Percentiles rank a stretch among this genome's conserved stretches.
phyloP scores from a whole-genome alignment of 1,140 invertebrate species.

The Drosophila lowei region DNA sequence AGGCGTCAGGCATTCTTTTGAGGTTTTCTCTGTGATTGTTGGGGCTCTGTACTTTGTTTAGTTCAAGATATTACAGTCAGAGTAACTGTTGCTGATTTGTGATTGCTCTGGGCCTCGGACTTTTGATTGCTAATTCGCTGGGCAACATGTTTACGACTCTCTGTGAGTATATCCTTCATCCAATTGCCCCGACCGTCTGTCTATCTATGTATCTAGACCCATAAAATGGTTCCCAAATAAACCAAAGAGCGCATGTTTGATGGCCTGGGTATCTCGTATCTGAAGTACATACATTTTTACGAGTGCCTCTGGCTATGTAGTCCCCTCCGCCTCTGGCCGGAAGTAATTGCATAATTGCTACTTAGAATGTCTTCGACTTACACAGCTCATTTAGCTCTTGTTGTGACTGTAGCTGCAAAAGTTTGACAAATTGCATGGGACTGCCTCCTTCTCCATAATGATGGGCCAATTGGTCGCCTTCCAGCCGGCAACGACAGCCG shows the following conservation, averaged over 20 bases:
- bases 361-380: slow-evolving; percentile 40
- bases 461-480: slow-evolving; percentile 35
- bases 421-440: slow-evolving; percentile 46
- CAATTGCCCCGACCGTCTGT: neutral
- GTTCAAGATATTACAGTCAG: too few relatives aligned
- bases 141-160: slow-evolving; percentile 10
- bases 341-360: slow-evolving; percentile 45
- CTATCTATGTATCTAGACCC: slow-evolving; percentile 5
- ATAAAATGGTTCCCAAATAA: slow-evolving; percentile 16
- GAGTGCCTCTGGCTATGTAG: slow-evolving; percentile 1
- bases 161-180: too few relatives aligned
- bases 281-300: slow-evolving; percentile 21
- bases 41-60: too few relatives aligned
- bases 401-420: slow-evolving; percentile 30
- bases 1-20: too few relatives aligned
- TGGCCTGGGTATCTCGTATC: slow-evolving; percentile 2
- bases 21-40: too few relatives aligned
- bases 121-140: slow-evolving; percentile 9
- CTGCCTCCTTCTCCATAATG: neutral
- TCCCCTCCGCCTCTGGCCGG: neutral
- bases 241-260: slow-evolving; percentile 14
- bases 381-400: slow-evolving; percentile 49
- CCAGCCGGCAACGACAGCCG: slow-evolving; percentile 12
- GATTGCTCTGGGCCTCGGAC: slow-evolving; percentile 8
- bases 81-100: slow-evolving; percentile 14